Base-by-base conservation (phyloP, 2,113 vertebrate species). In the Oxyruncus cristatus region DNA sequence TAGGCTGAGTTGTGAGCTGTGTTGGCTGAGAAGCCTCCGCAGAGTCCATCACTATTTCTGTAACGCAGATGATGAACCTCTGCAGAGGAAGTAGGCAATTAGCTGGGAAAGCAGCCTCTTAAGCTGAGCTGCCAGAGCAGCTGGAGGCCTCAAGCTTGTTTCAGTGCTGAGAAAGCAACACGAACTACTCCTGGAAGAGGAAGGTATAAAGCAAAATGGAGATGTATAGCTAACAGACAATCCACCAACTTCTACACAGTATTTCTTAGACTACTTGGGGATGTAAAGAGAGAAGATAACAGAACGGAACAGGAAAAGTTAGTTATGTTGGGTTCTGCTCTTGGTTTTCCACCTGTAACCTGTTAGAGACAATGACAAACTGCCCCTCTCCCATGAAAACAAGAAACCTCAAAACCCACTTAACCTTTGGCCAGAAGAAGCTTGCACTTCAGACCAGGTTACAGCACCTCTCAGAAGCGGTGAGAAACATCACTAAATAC, bases 11-110 rank as follows among this genome's bases (percentile, higher is more conserved):
- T 77, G 86, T 83, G 83, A 91, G 37, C 92, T 77, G 79, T 12
- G 7, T 17, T 95, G 88, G 91, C 92, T 37, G 91, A 78, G 85
- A 73, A 89, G 91, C 70, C 84, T 75, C 91, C 26, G 3, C 76
- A 8, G 65, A 91, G 94, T 74, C 83, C 89, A 47, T 32, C 6
- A 23, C 86, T 97, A 88, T 95, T 92, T 95, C 89, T 93, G 77
- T 82, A 86, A 81, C 0, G 1, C 94, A 91, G 94, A 95, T 96
- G 96, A 95, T 47, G 3, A 95, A 95, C 65, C 89, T 93, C 95
- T 50, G 81, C 95, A 96, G 91, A 96, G 96, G 96, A 97, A 96
- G 91, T 33, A 71, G 53, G 76, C 93, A 96, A 96, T 96, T 96
- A 97, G 86, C 94, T 93, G 80, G 94, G 91, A 87, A 95, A 95